A percentile compares a stretch with the other conserved stretches of the same genome.
Evolutionary conservation across 2,888 invertebrate genomes (phyloP).

Genomic region (Aphidoletes aphidimyza): DNA sequence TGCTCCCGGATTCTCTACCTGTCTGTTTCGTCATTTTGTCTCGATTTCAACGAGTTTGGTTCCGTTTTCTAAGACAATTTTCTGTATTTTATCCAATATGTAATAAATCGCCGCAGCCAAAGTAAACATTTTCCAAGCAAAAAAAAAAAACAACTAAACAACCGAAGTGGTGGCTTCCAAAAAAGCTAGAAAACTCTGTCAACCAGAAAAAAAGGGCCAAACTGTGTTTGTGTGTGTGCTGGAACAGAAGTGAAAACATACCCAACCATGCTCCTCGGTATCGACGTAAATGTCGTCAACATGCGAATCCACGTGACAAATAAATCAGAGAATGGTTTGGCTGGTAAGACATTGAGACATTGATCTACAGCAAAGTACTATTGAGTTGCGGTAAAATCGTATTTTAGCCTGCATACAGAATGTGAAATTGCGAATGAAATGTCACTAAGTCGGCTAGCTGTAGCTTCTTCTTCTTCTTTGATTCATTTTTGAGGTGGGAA

Average conservation of each 20-base stretch:
- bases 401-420: not conserved
- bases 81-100: slow-evolving; percentile 16
- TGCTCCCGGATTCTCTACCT: not conserved
- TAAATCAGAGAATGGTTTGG: not conserved
- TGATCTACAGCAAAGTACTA: not conserved
- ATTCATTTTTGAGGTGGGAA: not conserved
- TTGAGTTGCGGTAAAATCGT: not conserved
- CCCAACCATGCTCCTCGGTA: not conserved
- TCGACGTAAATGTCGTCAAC: slow-evolving; percentile 1
- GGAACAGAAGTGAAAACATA: not conserved
- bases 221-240: not conserved
- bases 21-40: not conserved
- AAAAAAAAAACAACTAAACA: too few relatives aligned
- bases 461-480: slow-evolving; percentile 11
- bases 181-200: not conserved
- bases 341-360: not conserved
- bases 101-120: not conserved
- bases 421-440: not conserved
- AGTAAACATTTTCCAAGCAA: not conserved
- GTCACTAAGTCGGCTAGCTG: not conserved
- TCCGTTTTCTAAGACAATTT: not conserved
- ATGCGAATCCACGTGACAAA: slow-evolving; percentile 18
- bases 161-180: too few relatives aligned
- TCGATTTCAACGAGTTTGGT: too few relatives aligned
- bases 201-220: not conserved